Evolutionary conservation across 2,888 invertebrate genomes (phyloP).

Genomic region (Tethea ocularis): DNA sequence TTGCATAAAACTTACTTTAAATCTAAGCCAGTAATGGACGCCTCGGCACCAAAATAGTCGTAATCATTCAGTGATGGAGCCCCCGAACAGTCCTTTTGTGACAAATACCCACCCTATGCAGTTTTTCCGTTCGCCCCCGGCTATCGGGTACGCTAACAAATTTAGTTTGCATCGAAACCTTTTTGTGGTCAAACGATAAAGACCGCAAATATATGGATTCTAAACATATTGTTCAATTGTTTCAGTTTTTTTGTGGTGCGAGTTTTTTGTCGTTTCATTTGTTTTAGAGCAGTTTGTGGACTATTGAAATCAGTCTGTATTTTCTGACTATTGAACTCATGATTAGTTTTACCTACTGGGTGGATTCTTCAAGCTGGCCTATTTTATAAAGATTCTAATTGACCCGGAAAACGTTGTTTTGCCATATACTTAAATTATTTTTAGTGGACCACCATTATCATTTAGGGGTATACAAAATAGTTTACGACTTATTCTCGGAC

Average conservation of each 20-base stretch:
- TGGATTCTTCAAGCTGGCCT: no score
- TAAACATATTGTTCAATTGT: neutral
- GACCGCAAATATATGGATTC: neutral
- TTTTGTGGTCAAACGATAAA: constrained; percentile 30
- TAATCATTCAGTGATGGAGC: neutral
- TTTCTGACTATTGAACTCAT: no score
- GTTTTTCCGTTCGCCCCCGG: constrained; percentile 35
- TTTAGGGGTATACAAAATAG: no score
- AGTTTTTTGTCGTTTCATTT: neutral
- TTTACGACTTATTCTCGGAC: no score
- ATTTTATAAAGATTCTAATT: no score
- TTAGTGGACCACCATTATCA: no score
- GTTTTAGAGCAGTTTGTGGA: neutral
- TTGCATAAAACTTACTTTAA: neutral
- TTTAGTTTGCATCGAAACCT: constrained; percentile 50
- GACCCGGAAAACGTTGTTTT: no score
- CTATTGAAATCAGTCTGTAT: no score
- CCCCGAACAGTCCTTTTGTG: neutral
- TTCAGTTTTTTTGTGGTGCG: neutral
- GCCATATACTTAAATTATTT: no score
- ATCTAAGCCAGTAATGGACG: neutral
- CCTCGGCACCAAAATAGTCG: neutral
- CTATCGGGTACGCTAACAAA: constrained; percentile 49
- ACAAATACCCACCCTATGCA: constrained; percentile 43
- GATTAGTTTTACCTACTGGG: no score